Evolutionary conservation across 2,888 invertebrate species (phyloP), one percentile per base, ranked within the genome.

Genomic region (Limnephilus marmoratus): DNA sequence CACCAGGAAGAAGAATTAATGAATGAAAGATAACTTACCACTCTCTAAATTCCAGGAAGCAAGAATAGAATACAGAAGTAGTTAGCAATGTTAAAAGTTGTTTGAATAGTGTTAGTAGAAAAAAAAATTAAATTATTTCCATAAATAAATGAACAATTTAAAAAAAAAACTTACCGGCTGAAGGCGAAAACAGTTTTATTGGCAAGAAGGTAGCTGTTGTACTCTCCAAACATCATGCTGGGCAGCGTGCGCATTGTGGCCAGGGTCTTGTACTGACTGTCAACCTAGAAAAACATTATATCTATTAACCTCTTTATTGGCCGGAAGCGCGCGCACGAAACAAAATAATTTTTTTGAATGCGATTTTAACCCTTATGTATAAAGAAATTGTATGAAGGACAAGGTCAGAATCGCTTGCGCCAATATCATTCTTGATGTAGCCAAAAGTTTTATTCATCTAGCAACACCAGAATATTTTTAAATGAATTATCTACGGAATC

Each of bases 201-300:
- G 9, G 96, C 95, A 85, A 96, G 95, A 29, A 96, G 94, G 89
- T 95, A 95, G 91, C 96, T 94, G 34, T 94, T 94, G 94, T 95
- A 95, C 15, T 94, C 94, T 0, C 98, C 98, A 95, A 97, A 97
- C 95, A 97, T 97, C 92, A 98, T 96, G 45, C 97, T 97, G 15
- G 96, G 96, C 92, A 97, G 96, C 0, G 94, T 94, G 0, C 97
- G 96, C 92, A 96, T 94, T 9, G 94, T 87, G 45, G 95, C 94
- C 92, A 97, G 94, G 90, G 94, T 94, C 0, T 94, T 93, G 82
- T 95, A 93, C 29, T 94, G 93, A 1, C 90, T 88, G 91, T 34
- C 89, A 13, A 24, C 91, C 90, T 91, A 82, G 15, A 81, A 85
- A 81, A 1, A 41, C 37, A 83, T 29, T 3, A 49, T 87, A 45